A percentile compares a stretch with the other conserved stretches of the same genome.
Evolutionary conservation across 2,113 vertebrate genomes (phyloP).

Genomic region (Pionites leucogaster): DNA sequence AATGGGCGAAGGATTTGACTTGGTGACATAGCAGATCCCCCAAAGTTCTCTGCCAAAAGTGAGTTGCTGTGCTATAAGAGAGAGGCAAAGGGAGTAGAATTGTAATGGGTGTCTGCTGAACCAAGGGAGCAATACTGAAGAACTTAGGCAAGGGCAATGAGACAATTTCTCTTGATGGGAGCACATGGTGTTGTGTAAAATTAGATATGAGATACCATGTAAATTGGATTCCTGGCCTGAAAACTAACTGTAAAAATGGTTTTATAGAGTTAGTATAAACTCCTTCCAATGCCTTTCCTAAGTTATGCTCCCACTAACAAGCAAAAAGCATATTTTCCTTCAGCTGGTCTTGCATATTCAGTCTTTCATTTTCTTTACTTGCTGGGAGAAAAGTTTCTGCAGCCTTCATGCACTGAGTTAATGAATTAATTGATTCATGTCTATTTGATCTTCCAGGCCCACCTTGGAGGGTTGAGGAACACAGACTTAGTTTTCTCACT

Average conservation of each 20-base stretch:
- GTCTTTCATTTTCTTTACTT: background rate
- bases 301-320: background rate
- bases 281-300: background rate
- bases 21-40: background rate
- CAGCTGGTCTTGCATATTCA: background rate
- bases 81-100: background rate
- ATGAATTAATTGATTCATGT: background rate
- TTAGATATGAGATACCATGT: background rate
- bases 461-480: background rate
- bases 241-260: conserved; percentile 20
- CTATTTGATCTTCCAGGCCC: background rate
- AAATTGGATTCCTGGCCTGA: conserved; percentile 7
- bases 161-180: background rate
- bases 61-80: background rate
- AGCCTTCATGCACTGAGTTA: background rate
- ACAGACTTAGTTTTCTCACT: background rate
- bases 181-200: background rate
- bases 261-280: background rate
- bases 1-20: background rate
- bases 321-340: background rate
- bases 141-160: background rate
- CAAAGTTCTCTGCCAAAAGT: background rate
- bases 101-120: background rate
- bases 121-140: background rate
- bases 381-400: background rate